Conservation (phyloP, 1,140 invertebrate species). For the Anoplolepis gracilipes region DNA sequence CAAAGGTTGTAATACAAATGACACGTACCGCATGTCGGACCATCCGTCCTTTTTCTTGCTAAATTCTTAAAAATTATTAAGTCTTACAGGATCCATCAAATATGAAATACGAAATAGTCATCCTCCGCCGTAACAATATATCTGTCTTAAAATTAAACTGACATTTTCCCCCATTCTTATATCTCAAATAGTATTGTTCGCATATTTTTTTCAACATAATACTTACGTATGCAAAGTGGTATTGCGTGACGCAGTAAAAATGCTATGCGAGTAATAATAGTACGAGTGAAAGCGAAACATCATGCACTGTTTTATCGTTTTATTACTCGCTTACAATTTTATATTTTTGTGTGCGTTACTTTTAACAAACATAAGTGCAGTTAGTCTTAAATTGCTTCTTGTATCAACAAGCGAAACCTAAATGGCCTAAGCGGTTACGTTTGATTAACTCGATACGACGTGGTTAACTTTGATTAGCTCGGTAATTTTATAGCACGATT, state of each 20-base stretch:
- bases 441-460: no score
- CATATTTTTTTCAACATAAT: neutral
- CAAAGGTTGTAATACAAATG: neutral
- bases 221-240: neutral
- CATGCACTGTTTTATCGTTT: neutral
- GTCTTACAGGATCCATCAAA: neutral
- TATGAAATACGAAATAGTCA: neutral
- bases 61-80: neutral
- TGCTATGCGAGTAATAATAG: neutral
- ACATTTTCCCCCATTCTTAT: neutral
- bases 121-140: neutral
- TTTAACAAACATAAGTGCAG: neutral
- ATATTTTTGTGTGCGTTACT: neutral
- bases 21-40: neutral
- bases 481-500: neutral
- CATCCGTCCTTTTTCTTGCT: neutral
- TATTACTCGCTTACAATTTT: neutral
- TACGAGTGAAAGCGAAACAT: neutral
- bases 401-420: neutral
- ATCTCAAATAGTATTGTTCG: neutral
- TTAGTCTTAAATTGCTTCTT: neutral
- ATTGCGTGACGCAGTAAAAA: neutral
- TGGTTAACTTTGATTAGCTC: no score
- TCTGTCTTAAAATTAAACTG: neutral
- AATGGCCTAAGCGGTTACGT: no score